Evolutionary conservation across 2,888 invertebrate species (phyloP).

Genomic region (Nesidiocoris tenuis): DNA sequence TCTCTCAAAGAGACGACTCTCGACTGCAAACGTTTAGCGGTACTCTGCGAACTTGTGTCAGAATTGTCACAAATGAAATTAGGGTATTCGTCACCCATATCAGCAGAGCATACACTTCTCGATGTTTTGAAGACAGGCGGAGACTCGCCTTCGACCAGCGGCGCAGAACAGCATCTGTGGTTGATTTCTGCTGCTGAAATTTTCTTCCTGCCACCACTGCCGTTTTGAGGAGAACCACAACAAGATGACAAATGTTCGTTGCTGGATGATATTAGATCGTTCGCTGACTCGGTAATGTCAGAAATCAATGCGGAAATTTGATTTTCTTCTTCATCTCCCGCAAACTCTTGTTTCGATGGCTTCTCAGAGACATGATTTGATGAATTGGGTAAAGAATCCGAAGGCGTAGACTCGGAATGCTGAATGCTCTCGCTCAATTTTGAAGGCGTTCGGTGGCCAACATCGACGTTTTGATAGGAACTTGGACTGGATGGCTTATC

Average conservation of each 20-base stretch:
- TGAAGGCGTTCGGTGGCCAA: no score
- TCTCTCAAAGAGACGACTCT: constrained; percentile 22
- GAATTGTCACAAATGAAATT: constrained; percentile 23
- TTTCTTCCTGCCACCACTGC: neutral
- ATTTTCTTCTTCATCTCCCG: constrained; percentile 17
- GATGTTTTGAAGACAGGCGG: neutral
- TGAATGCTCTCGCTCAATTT: no score
- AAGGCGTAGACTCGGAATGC: neutral
- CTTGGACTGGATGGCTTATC: neutral
- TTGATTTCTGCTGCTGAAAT: neutral
- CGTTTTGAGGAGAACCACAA: no score
- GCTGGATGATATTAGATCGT: constrained; percentile 25
- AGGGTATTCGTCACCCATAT: constrained; percentile 4
- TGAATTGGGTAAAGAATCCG: neutral
- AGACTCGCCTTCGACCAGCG: constrained; percentile 17
- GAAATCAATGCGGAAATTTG: constrained; percentile 25
- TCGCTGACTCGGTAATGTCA: constrained; percentile 13
- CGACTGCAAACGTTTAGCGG: neutral
- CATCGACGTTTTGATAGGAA: neutral
- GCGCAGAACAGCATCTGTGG: constrained; percentile 19
- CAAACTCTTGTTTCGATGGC: neutral
- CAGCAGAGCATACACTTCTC: constrained; percentile 29
- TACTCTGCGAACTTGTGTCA: constrained; percentile 30
- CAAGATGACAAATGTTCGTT: constrained; percentile 29
- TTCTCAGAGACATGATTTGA: neutral